Base-by-base conservation (phyloP, 2,888 invertebrate genomes). In the Allacma fusca region DNA sequence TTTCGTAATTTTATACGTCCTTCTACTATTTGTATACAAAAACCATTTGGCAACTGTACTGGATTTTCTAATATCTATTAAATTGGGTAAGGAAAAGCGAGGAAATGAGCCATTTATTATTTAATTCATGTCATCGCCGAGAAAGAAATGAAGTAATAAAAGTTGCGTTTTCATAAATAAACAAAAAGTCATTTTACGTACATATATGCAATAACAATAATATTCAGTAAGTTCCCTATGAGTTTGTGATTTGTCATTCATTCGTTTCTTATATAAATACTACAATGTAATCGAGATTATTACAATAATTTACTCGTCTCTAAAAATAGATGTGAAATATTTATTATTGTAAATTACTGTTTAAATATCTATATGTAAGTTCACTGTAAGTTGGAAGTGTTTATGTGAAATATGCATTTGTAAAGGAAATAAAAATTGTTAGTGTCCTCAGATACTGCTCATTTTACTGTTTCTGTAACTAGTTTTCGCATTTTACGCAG, bases 1-100 rank as follows among this genome's bases (percentile, higher is more conserved):
- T 62, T 62, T 62, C 62, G 24, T 62, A 62, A 62, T 62, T 62
- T 62, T 62, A 26, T 62, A 62, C 62, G 24, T 62, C 62, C 62
- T 62, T 26, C 50, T 50, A 16, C 50, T 12, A n/a, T 50, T 5
- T 50, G 16, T 50, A 50, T 16, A 50, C 50, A 34, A n/a, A n/a
- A 50, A 50, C 50, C 19, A 16, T 50, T 50, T 50, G 50, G 50
- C 50, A 2, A 50, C n/a, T 9, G 50, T 50, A 50, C 50, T 50
- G 50, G 2, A 50, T 34, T 50, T 50, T 50, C 50, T 50, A 50
- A 50, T 50, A n/a, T n/a, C 16, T 2, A 9, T 5, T 16, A 12
- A 50, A 50, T 50, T 50, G n/a, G 4, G 16, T 50, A 50, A 50
- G 19, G 50, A 50, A 50, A 50, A 5, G 16, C n/a, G n/a, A 50